These are phyloP conservation scores for Muscidifurax raptorellus DNA, from an alignment of 1,140 invertebrate genomes.

Conservation along the genomic window DNA sequence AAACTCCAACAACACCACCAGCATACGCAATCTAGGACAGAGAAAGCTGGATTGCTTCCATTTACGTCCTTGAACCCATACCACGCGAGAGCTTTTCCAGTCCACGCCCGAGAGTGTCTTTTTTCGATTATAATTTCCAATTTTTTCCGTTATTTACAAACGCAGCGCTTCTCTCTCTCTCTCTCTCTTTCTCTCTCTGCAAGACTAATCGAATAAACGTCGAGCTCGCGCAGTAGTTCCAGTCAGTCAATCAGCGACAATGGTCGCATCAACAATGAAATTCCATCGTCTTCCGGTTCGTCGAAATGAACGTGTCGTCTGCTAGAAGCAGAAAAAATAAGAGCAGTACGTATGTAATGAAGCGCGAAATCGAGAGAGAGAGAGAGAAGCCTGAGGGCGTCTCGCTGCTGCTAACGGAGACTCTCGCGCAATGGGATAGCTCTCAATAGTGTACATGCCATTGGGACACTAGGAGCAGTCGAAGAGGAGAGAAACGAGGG, in stretches of 20 bases:
- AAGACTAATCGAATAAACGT: not conserved
- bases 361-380: not conserved
- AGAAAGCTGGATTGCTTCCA: conserved; percentile 49
- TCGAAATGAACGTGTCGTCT: not conserved
- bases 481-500: not conserved
- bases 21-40: conserved; percentile 42
- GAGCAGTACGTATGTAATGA: not conserved
- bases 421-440: not conserved
- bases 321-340: not conserved
- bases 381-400: not conserved
- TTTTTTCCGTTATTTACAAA: not conserved
- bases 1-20: conserved; percentile 44
- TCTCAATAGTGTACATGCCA: not conserved
- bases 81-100: not conserved
- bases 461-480: not conserved
- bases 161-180: not conserved
- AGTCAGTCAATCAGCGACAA: not conserved
- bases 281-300: not conserved
- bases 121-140: not conserved
- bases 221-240: not conserved
- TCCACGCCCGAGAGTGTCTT: not conserved
- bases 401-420: not conserved
- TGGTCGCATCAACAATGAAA: not conserved
- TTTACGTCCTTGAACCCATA: conserved; percentile 47
- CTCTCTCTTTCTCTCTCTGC: no score